phyloP scores from a whole-genome alignment of 2,888 invertebrate species.

The Andrena bicolor region DNA sequence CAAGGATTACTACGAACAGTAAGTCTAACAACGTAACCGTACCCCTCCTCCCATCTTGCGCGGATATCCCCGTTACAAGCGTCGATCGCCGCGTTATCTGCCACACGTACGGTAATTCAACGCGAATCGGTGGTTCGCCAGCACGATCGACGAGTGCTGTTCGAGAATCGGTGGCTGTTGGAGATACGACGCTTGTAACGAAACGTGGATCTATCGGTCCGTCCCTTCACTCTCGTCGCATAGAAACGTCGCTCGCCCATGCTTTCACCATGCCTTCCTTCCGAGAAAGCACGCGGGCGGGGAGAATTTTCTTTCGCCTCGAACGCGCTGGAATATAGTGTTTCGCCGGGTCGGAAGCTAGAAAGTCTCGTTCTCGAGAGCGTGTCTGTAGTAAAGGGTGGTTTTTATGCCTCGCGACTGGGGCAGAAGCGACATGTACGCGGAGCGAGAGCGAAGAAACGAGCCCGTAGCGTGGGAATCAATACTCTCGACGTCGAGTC shows the following conservation, averaged over 20 bases:
- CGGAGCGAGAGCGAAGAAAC: conserved; percentile 41
- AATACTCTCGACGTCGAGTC: conserved; percentile 70
- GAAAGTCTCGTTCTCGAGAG: conserved; percentile 16
- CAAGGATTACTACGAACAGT: conserved; percentile 58
- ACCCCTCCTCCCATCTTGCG: background rate
- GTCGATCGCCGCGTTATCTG: background rate
- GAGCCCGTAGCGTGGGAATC: conserved; percentile 70
- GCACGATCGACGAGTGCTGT: background rate
- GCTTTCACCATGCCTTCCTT: conserved; percentile 66
- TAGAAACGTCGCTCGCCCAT: conserved; percentile 37
- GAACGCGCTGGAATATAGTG: background rate
- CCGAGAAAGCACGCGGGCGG: conserved; percentile 48
- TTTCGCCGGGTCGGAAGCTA: background rate
- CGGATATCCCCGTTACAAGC: background rate
- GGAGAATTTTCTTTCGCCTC: conserved; percentile 12
- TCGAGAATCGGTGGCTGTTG: background rate
- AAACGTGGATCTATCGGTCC: background rate
- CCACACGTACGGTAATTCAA: background rate
- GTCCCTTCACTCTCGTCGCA: conserved; percentile 18
- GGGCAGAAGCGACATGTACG: conserved; percentile 26
- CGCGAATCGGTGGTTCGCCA: background rate
- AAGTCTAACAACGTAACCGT: conserved; percentile 31
- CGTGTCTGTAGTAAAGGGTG: conserved; percentile 7
- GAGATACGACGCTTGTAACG: background rate
- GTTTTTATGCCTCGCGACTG: background rate